Base-by-base conservation (phyloP, 2,113 vertebrate genomes). In the Cyphomyrus discorhynchus region DNA sequence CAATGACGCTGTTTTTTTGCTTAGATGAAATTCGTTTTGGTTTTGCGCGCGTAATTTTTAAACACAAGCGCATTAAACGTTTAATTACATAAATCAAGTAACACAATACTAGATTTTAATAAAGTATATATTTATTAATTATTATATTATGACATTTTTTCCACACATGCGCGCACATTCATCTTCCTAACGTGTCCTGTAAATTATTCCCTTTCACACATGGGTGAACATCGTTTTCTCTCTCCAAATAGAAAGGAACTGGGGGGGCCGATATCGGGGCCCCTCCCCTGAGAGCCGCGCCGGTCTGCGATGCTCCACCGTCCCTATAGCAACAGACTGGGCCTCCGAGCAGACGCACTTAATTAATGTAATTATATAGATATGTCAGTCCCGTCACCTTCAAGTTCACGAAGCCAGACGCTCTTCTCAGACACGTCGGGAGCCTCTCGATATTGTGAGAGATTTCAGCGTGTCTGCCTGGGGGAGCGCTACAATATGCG, bases 301-400 rank as follows among this genome's bases (percentile, higher is more conserved):
- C 91, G 93, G 93, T 95, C 93, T 94, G 93, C 94, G 93, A 24
- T 47, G 52, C 89, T 93, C 91, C 77, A 62, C 91, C 85, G 82
- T 96, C 95, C 95, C 95, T 95, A 96, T 96, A 94, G 94, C 94
- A 96, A 96, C 95, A 95, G 94, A 93, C 94, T 94, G 95, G 93
- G 93, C 89, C 92, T 94, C 93, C 91, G 70, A 95, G 94, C 95
- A 95, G 94, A 95, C 95, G 94, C 95, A 94, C 94, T 94, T 95
- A 95, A 96, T 95, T 95, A 96, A 95, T 94, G 93, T 92, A 58
- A 93, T 94, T 94, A 94, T 93, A 93, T 86, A 84, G 92, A 92
- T 91, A 93, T 94, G 94, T 95, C 94, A 92, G 90, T 91, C 91
- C 91, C 94, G 92, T 93, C 94, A 93, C 93, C 93, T 92, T 92